phyloP scores from a whole-genome alignment of 2,113 vertebrate species.

The Rhinoderma darwinii region DNA sequence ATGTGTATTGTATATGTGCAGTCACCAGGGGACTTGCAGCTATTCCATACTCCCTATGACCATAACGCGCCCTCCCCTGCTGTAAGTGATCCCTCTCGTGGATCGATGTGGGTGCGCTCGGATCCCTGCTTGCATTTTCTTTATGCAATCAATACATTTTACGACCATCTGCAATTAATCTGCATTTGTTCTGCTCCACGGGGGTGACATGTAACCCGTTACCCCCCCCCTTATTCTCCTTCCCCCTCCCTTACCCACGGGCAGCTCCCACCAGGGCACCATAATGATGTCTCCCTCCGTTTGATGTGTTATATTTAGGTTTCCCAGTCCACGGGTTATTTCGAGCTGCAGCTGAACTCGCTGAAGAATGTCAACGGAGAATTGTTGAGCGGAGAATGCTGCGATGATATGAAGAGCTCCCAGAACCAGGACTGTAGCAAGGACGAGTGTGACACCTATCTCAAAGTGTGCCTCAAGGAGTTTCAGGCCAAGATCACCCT shows the following conservation, averaged over 20 bases:
- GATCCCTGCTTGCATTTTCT: neutral
- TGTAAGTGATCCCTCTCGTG: neutral
- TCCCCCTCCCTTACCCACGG: conserved; percentile 23
- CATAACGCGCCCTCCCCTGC: neutral
- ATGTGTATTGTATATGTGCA: neutral
- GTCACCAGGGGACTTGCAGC: neutral
- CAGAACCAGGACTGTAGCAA: conserved; percentile 77
- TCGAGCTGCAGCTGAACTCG: conserved; percentile 90
- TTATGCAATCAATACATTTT: conserved; percentile 24
- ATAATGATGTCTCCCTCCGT: conserved; percentile 62
- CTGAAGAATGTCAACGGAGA: conserved; percentile 88
- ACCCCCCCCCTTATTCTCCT: neutral
- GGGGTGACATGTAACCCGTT: neutral
- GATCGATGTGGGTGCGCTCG: neutral
- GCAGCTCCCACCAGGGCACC: conserved; percentile 56
- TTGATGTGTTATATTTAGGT: conserved; percentile 80
- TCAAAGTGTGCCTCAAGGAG: conserved; percentile 92
- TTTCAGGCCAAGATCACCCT: conserved; percentile 89
- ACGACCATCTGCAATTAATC: neutral
- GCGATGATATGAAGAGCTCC: conserved; percentile 78
- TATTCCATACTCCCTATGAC: neutral
- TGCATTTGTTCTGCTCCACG: conserved; percentile 19
- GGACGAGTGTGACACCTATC: conserved; percentile 93
- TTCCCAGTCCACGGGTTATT: conserved; percentile 86
- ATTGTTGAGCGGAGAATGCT: conserved; percentile 89